Percentiles rank a stretch among this genome's conserved stretches.
Conservation (phyloP, 64 coral and sea anemone species). For the Platygyra sinensis region DNA sequence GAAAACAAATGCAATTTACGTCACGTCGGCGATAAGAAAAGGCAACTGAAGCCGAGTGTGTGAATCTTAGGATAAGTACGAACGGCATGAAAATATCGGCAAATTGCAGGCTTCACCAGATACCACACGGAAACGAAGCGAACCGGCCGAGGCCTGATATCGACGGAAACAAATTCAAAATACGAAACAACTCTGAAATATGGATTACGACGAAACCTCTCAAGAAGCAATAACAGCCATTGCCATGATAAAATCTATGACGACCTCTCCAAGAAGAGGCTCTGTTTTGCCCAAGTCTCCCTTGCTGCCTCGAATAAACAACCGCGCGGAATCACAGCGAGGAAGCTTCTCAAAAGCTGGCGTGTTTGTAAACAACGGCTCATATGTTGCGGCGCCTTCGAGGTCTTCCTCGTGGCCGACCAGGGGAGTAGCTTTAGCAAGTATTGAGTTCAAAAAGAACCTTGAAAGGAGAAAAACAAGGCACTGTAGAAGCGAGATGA, state of each 20-base stretch:
- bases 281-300: neutral
- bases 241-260: slow-evolving; percentile 43
- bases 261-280: neutral
- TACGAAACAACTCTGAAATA: neutral
- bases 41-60: neutral
- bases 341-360: neutral
- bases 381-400: neutral
- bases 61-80: slow-evolving; percentile 1
- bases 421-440: slow-evolving; percentile 33
- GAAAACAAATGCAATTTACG: neutral
- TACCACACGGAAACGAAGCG: too few species aligned
- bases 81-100: neutral
- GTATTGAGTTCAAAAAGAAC: slow-evolving; percentile 24
- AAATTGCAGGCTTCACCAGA: neutral
- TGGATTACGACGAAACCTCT: slow-evolving; percentile 23
- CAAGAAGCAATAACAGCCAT: slow-evolving; percentile 20
- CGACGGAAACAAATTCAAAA: neutral
- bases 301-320: neutral
- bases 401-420: neutral
- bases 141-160: neutral
- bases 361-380: neutral
- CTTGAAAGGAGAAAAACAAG: slow-evolving; percentile 7
- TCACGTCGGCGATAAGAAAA: neutral
- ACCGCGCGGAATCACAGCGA: neutral
- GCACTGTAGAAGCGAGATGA: neutral